Evolutionary conservation across 1,140 invertebrate species (phyloP), one percentile per base, ranked within the genome.

Genomic region (Bombus terrestris): DNA sequence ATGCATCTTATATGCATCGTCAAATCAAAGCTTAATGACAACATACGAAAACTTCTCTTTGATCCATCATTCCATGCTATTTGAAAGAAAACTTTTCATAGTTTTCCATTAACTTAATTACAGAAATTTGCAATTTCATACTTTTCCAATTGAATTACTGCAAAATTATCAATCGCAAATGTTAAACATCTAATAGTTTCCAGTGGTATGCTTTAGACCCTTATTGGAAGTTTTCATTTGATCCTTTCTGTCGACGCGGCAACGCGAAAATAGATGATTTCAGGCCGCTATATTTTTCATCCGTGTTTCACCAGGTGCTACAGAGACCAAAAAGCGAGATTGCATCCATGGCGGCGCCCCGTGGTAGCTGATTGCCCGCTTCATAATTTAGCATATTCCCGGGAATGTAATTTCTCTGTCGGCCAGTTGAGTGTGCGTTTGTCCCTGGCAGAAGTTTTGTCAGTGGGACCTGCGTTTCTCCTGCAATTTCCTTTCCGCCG

Each of bases 401-500:
- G 25, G 74, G 25, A 41, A 78, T 13, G 41, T 15, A 79, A 68
- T 79, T 79, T 68, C 41, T 68, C 39, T 22, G 8, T 15, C 12
- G 37, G 13, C 35, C 22, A 22, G 53, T 8, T 13, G 74, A 35
- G 12, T 10, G 15, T 32, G 5, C 4, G 15, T 12, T 39, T 22
- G 32, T 76, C 22, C 35, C 28, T 39, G 47, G 28, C 39, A 25
- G 18, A 35, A 73, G 43, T 59, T 71, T 81, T 28, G 69, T 39
- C 69, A 35, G 15, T 37, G 64, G 8, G 18, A 22, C 18, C 47
- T 25, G n/a, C 43, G 39, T 39, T 28, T 68, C n/a, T 15, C 53
- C 62, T 32, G 68, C 41, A 73, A 64, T 84, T 74, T 78, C 62
- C 71, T 82, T 85, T 78, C 37, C 68, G 64, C 35, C 47, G 85